phyloP scores from a whole-genome alignment of 2,797 vertebrate genomes.

The Danio albolineatus region DNA sequence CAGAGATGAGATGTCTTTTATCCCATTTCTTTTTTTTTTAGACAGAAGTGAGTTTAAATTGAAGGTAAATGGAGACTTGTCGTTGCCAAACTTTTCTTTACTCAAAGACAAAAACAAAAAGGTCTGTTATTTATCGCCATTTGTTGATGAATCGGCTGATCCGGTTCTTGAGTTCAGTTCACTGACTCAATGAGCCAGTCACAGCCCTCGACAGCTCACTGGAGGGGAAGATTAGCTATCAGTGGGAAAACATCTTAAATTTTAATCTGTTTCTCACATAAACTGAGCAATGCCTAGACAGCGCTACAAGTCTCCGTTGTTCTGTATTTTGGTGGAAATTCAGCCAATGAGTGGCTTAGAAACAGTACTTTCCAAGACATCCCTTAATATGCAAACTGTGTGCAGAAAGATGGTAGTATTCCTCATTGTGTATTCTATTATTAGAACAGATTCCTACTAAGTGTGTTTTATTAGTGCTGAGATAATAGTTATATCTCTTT shows the following conservation, averaged over 20 bases:
- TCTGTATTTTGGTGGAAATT: background rate
- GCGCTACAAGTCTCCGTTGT: background rate
- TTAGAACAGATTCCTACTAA: background rate
- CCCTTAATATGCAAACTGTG: background rate
- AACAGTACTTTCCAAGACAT: background rate
- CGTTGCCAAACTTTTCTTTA: background rate
- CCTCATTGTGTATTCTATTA: background rate
- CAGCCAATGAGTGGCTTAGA: background rate
- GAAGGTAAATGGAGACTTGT: background rate
- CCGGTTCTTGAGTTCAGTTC: conserved; percentile 9
- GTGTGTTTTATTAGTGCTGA: too few relatives aligned
- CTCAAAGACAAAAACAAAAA: background rate
- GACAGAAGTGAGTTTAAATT: conserved; percentile 22
- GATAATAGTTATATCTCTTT: too few relatives aligned
- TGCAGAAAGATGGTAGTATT: background rate
- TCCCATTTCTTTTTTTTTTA: background rate
- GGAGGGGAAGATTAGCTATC: conserved; percentile 2
- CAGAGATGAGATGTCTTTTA: conserved; percentile 27
- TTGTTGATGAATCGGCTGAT: background rate
- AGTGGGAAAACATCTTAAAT: background rate
- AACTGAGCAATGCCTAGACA: background rate
- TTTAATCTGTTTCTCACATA: background rate
- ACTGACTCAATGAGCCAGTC: conserved; percentile 9
- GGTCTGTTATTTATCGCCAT: background rate
- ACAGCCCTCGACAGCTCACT: conserved; percentile 7